Base-by-base conservation (phyloP, 1,140 invertebrate species). In the Drosophila sucinea region DNA sequence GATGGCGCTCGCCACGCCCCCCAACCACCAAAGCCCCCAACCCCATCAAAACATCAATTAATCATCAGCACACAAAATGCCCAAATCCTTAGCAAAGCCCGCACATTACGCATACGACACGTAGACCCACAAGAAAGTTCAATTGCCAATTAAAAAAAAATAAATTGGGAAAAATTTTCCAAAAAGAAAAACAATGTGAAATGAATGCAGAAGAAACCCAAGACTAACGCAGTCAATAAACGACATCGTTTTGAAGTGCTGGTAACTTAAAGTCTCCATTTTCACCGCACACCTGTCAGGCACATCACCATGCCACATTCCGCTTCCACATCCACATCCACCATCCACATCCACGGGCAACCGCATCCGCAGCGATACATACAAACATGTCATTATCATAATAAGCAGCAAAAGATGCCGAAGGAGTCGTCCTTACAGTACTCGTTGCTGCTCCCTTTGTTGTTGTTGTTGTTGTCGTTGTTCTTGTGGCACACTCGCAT, bases 371-470 rank as follows among this genome's bases (percentile, higher is more conserved):
- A 40, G 47, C 57, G 71, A 67, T 62, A 82, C 83, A 86, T 87
- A 87, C 83, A 82, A 87, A 84, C 84, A 89, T 78, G 80, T 87
- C 81, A 89, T 89, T 89, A 89, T 81, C 84, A 89, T 89, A 89
- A 89, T 89, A 81, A 60, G 69, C 62, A 67, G 62, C 76, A 60
- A 77, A 70, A 55, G 47, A 77, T 44, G 61, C 40, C 68, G 62
- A 56, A 70, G 73, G 70, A 71, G 68, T 62, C 70, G 67, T 77
- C 73, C 44, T 51, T 51, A 51, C 44, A 7, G 44, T 27, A 51
- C 44, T 25, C 44, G 44, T 51, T 51, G 23, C 27, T 51, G 27
- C 44, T 41, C 2, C n/a, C 27, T 5, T 6, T 47, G 5, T 6
- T 51, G 7, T 23, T 27, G 23, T n/a, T 69, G 79, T 62, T 47